Percentiles rank a stretch among this genome's conserved stretches.
Conservation (phyloP, 2,797 vertebrate genomes). For the Antrozous pallidus region DNA sequence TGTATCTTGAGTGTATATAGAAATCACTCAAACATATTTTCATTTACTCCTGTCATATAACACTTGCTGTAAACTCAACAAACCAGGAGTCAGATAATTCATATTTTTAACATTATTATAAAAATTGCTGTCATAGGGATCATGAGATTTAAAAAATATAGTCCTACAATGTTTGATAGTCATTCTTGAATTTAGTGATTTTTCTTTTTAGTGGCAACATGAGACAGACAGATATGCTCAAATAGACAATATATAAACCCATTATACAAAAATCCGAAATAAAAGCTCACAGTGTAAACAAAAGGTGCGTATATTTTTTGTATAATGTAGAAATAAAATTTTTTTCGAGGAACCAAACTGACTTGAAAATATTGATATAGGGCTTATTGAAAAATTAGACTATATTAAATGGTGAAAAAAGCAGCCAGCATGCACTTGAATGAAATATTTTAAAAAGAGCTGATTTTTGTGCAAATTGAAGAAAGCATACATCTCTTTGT, state of each 20-base stretch:
- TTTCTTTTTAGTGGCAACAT: background rate
- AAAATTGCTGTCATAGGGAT: background rate
- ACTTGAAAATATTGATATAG: background rate
- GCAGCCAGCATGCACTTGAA: background rate
- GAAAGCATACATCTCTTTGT: background rate
- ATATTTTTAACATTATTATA: background rate
- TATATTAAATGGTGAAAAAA: background rate
- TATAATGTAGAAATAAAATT: background rate
- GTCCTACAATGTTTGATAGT: background rate
- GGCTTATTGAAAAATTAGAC: background rate
- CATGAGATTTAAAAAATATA: background rate
- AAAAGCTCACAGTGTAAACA: background rate
- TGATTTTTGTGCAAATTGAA: background rate
- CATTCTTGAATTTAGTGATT: background rate
- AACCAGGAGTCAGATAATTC: background rate
- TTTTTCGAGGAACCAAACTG: background rate
- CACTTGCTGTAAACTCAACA: background rate
- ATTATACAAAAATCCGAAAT: background rate
- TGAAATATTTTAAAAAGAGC: background rate
- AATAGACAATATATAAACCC: background rate
- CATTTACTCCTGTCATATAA: background rate
- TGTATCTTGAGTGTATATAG: background rate
- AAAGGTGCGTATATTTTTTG: background rate
- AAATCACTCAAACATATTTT: constrained; percentile 31
- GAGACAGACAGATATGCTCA: background rate